Conservation (phyloP, 1,140 invertebrate genomes). For the Penaeus indicus region DNA sequence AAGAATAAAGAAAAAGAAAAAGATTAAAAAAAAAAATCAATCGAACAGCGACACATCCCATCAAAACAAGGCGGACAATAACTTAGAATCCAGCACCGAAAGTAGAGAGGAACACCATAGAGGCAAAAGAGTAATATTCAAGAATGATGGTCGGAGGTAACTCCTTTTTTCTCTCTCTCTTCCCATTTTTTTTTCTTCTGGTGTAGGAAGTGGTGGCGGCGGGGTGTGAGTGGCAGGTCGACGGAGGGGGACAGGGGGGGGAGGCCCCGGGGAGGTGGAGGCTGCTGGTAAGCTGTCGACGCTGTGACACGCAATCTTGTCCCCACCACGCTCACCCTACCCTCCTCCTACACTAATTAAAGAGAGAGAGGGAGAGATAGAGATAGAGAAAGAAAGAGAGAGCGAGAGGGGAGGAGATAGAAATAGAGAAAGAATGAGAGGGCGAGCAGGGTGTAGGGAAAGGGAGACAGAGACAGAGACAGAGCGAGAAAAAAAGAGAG, state of each 20-base stretch:
- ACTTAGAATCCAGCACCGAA: no score
- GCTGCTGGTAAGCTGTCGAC: constrained; percentile 24
- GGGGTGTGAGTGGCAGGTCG: constrained; percentile 4
- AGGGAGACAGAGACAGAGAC: no score
- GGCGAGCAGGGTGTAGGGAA: no score
- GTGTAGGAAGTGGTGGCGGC: constrained; percentile 16
- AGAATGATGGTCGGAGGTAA: not conserved
- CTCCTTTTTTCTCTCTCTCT: not conserved
- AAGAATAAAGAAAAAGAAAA: no score
- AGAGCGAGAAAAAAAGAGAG: not conserved
- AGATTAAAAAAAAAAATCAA: no score
- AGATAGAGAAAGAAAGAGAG: no score
- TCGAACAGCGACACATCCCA: no score
- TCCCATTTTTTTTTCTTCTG: not conserved
- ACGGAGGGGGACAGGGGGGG: not conserved
- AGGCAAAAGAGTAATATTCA: no score
- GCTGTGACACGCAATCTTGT: constrained; percentile 20
- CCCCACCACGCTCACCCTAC: constrained; percentile 6
- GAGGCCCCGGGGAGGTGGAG: constrained; percentile 7
- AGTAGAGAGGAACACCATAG: no score
- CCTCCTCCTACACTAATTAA: constrained; percentile 9
- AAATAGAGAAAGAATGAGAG: not conserved
- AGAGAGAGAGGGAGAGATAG: not conserved
- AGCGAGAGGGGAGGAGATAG: not conserved
- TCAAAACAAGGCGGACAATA: no score